phyloP scores from a whole-genome alignment of 1,140 invertebrate genomes.

The Drosophila truncata region DNA sequence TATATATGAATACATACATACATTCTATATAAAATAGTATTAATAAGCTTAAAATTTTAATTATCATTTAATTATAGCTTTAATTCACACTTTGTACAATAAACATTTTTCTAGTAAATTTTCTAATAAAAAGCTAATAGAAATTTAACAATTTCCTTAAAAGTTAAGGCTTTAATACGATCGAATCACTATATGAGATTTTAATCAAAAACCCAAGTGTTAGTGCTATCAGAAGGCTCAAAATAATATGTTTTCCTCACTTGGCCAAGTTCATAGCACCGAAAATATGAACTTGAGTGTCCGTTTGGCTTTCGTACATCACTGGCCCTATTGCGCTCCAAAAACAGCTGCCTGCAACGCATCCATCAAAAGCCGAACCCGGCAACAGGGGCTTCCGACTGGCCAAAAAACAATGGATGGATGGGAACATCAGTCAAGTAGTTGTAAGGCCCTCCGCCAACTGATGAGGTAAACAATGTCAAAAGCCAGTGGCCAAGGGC shows the following conservation, averaged over 20 bases:
- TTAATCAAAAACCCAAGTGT: constrained; percentile 1
- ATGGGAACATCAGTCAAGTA: constrained; percentile 46
- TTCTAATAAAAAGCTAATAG: too few species aligned
- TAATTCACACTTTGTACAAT: background rate
- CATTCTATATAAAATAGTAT: background rate
- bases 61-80: background rate
- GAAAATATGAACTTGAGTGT: constrained; percentile 36
- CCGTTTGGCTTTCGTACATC: constrained; percentile 18
- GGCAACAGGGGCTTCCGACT: constrained; percentile 18
- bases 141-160: background rate
- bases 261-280: background rate
- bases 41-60: background rate
- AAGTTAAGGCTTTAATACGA: background rate
- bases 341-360: constrained; percentile 49
- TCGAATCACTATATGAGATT: background rate
- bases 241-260: background rate
- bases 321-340: constrained; percentile 16
- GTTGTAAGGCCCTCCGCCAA: constrained; percentile 30
- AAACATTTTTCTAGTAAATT: background rate
- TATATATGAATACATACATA: background rate
- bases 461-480: constrained; percentile 68
- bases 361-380: constrained; percentile 65
- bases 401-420: constrained; percentile 50
- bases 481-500: constrained; percentile 60
- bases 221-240: background rate